Evolutionary conservation across 2,113 vertebrate species (phyloP).

Genomic region (Equus przewalskii): DNA sequence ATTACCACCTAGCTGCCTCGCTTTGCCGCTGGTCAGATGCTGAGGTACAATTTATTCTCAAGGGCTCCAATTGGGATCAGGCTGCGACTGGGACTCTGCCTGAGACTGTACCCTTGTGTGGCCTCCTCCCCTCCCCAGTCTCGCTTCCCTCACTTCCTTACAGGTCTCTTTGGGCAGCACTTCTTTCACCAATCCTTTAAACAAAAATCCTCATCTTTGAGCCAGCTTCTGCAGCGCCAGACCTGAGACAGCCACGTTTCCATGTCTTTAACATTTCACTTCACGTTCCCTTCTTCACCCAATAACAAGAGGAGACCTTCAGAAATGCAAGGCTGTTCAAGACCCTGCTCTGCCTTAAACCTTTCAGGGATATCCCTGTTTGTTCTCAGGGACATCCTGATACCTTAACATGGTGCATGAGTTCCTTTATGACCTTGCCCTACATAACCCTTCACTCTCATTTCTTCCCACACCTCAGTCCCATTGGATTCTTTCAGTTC

Average conservation of each 20-base stretch:
- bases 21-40: no score
- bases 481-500: background rate
- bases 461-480: background rate
- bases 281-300: background rate
- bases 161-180: background rate
- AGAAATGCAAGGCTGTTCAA: background rate
- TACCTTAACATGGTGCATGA: accelerated
- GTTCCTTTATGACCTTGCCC: background rate
- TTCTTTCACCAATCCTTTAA: background rate
- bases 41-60: background rate
- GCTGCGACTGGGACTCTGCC: accelerated
- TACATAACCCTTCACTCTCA: background rate
- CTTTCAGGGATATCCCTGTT: background rate
- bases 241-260: background rate
- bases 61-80: background rate
- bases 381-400: background rate
- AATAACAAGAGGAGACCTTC: background rate
- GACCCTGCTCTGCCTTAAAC: background rate
- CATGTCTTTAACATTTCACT: background rate
- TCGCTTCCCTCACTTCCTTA: background rate
- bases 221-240: background rate
- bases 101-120: no score
- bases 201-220: background rate
- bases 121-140: background rate
- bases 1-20: background rate